These are phyloP conservation scores for Catharus bicknelli DNA, from an alignment of 2,113 vertebrate genomes.

Conservation along the genomic window DNA sequence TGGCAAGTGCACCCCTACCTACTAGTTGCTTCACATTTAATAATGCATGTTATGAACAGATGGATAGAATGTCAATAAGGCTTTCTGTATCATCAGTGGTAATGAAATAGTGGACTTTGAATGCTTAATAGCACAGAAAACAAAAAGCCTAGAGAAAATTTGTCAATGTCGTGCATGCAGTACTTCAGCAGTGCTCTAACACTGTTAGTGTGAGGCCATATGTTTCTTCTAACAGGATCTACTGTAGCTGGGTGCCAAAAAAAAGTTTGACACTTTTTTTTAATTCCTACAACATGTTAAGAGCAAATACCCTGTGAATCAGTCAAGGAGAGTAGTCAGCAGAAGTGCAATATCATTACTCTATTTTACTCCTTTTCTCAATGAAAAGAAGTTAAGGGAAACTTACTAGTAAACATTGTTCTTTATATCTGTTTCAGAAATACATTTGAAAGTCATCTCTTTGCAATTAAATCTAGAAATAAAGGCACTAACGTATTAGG, in stretches of 20 bases:
- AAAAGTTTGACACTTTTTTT: conserved; percentile 23
- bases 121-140: conserved; percentile 67
- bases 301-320: conserved; percentile 22
- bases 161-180: conserved; percentile 55
- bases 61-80: conserved; percentile 66
- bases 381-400: conserved; percentile 8
- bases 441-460: neutral
- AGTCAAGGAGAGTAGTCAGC: conserved; percentile 13
- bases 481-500: neutral
- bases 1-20: conserved; percentile 65
- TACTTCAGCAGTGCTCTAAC: conserved; percentile 60
- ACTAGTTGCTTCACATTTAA: conserved; percentile 74
- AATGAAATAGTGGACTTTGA: conserved; percentile 69
- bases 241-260: conserved; percentile 42
- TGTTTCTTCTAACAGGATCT: conserved; percentile 65
- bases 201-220: conserved; percentile 58
- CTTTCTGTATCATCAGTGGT: conserved; percentile 56
- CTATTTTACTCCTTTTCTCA: conserved; percentile 12
- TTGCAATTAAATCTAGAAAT: neutral
- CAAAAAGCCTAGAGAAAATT: conserved; percentile 64
- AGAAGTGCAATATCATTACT: neutral
- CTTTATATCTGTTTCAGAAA: neutral
- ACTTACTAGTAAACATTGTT: neutral
- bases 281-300: conserved; percentile 36
- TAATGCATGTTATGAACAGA: conserved; percentile 73